These are phyloP conservation scores for Umimayanthus chanpuru DNA, from an alignment of 92 coral and sea anemone species.

Conservation along the genomic window DNA sequence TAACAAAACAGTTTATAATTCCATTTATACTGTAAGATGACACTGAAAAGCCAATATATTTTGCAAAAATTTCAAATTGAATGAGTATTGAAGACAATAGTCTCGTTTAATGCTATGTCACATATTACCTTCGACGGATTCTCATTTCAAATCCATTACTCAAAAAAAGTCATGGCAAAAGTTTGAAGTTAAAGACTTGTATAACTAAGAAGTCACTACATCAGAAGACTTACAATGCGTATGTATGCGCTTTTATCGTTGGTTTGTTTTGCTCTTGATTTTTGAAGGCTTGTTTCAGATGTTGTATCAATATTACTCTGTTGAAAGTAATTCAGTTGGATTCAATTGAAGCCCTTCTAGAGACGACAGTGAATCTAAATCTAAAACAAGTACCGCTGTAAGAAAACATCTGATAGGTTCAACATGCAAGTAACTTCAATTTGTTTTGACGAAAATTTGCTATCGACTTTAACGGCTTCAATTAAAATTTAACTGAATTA, in stretches of 20 bases:
- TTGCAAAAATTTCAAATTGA: background rate
- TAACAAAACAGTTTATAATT: no score
- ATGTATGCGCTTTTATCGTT: background rate
- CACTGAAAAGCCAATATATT: background rate
- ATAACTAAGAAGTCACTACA: background rate
- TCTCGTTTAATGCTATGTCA: background rate
- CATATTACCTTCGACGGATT: background rate
- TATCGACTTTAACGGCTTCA: background rate
- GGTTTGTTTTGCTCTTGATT: background rate
- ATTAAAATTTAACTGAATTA: no score
- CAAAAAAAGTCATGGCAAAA: background rate
- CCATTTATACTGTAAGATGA: background rate
- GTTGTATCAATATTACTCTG: no score
- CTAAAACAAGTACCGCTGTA: no score
- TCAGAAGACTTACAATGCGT: background rate
- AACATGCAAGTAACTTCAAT: no score
- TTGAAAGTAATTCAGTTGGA: background rate
- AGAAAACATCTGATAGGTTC: background rate
- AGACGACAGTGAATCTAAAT: background rate
- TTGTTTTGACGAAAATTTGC: background rate
- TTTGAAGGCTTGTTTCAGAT: background rate
- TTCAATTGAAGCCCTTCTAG: background rate
- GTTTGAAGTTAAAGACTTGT: background rate
- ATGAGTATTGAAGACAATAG: background rate
- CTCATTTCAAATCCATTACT: no score